Base-by-base conservation (phyloP, 2,888 invertebrate species). In the Euproctis similis region DNA sequence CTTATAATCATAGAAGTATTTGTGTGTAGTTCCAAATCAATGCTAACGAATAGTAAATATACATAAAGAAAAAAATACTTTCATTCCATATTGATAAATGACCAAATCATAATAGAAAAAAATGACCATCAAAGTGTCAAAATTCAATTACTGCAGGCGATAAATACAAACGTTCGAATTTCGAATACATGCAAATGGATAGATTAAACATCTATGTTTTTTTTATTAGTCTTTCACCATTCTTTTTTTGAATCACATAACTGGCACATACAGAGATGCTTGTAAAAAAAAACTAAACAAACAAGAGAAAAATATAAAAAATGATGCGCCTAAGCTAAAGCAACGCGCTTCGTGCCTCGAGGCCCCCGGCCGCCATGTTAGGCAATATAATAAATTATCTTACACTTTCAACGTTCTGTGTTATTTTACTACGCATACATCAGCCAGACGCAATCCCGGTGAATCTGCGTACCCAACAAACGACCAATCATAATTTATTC, bases 321-420 rank as follows among this genome's bases (percentile, higher is more conserved):
- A 82, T 78, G 78, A 82, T 76, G 72, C 72, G 66, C 61, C 75
- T 78, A 78, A 81, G 75, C 62, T 60, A 65, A 72, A 67, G 71
- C 76, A 73, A 69, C 75, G 68, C 56, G 60, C 58, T 57, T 62
- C 68, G 64, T 64, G 72, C 60, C 60, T 50, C 64, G 66, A 49
- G 58, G 52, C 50, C 53, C 6, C 57, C 64, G 69, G n/a, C 65
- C 66, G 55, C 64, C 61, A 63, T 60, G 70, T 71, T 75, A 59
- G 65, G n/a, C 70, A 53, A 42, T 50, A 67, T 75, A 68, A 78
- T 81, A 78, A 81, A 81, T 80, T 74, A 76, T 76, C 66, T 70
- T 63, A 69, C 69, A 69, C 69, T n/a, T 67, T 71, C 60, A 60
- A 69, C 71, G 71, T 78, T 70, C 61, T 64, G 59, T 70, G 68